Conservation (phyloP, 2,113 vertebrate species). For the Leucoraja erinaceus region DNA sequence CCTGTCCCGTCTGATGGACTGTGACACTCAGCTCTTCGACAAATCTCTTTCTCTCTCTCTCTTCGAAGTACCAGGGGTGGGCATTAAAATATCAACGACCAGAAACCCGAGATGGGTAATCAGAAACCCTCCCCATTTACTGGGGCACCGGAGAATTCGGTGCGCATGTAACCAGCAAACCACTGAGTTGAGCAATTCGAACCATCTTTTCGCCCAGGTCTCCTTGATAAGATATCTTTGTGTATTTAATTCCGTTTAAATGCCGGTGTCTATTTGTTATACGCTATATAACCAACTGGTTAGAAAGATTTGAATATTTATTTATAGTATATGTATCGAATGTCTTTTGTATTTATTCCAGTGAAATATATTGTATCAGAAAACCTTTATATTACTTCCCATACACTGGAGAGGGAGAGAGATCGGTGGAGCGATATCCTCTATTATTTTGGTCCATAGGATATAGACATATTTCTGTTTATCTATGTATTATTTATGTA, state of each 20-base stretch:
- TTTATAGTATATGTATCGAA: too few species aligned
- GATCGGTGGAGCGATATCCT: too few species aligned
- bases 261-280: too few species aligned
- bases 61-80: background rate
- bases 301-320: too few species aligned
- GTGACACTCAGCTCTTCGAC: background rate
- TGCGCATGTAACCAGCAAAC: background rate
- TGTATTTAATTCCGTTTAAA: background rate
- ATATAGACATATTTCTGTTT: background rate
- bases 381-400: too few species aligned
- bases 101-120: slow-evolving; percentile 16
- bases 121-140: background rate
- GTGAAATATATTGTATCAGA: too few species aligned
- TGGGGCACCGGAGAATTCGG: background rate
- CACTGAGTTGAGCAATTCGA: background rate
- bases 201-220: background rate
- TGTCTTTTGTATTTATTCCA: too few species aligned
- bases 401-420: too few species aligned
- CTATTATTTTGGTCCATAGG: background rate
- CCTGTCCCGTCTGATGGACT: background rate
- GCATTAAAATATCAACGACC: background rate
- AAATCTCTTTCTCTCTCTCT: too few species aligned
- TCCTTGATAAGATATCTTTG: background rate
- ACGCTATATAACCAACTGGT: too few species aligned
- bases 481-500: background rate